Conservation (phyloP, 2,113 vertebrate genomes). For the Brachyhypopomus occidentalis region DNA sequence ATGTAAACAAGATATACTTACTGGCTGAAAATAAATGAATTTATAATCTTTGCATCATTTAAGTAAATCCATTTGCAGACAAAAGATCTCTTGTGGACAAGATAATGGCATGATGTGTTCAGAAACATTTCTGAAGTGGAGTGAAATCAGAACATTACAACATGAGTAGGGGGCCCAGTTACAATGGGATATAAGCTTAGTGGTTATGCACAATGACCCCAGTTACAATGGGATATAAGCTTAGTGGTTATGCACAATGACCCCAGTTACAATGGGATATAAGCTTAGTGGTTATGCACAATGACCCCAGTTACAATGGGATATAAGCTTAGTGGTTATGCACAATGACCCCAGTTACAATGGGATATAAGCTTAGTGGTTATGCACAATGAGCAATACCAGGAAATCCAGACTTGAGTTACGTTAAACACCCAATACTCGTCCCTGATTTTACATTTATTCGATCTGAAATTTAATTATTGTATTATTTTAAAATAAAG, state of each 20-base stretch:
- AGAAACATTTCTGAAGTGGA: constrained; percentile 36
- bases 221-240: no score
- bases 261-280: neutral
- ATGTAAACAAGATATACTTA: constrained; percentile 14
- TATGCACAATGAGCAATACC: neutral
- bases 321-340: neutral
- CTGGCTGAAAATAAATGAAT: constrained; percentile 49
- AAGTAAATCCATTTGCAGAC: constrained; percentile 49
- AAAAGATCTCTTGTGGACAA: neutral
- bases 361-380: neutral
- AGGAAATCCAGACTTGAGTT: neutral
- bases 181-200: neutral
- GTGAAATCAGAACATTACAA: neutral
- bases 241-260: neutral
- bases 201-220: neutral
- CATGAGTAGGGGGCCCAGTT: neutral
- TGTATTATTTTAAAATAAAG: no score
- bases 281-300: neutral
- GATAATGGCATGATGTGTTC: constrained; percentile 41
- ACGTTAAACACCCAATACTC: no score
- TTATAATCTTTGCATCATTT: neutral
- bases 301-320: neutral
- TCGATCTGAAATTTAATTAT: no score
- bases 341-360: neutral
- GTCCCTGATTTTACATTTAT: neutral